Evolutionary conservation across 2,113 vertebrate genomes (phyloP).

Genomic region (Scopus umbretta): DNA sequence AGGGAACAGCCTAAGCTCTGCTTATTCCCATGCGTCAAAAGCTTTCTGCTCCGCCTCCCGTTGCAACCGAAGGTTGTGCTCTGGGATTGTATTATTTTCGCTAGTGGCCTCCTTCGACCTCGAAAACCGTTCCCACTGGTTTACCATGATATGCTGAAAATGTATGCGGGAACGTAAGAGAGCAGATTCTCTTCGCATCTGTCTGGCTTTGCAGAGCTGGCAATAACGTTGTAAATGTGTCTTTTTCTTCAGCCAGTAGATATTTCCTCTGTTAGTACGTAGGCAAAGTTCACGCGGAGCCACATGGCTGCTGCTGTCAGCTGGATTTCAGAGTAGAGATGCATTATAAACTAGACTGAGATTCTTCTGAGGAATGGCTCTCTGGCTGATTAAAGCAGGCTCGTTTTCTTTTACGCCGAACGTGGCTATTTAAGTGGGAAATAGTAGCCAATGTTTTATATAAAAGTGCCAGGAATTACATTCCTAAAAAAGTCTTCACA

Average conservation of each 20-base stretch:
- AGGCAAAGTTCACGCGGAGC: not conserved
- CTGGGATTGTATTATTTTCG: not conserved
- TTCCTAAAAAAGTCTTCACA: not conserved
- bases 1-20: not conserved
- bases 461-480: not conserved
- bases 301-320: not conserved
- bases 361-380: not conserved
- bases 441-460: not conserved
- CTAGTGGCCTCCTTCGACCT: not conserved
- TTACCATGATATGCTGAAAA: not conserved
- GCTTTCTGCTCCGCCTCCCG: not conserved
- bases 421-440: not conserved
- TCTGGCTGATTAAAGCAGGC: not conserved
- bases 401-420: not conserved
- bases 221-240: not conserved
- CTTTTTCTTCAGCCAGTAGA: not conserved
- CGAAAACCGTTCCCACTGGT: not conserved
- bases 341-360: not conserved
- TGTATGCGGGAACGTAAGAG: not conserved
- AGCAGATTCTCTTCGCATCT: not conserved
- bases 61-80: not conserved
- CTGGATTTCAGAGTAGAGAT: not conserved
- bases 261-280: not conserved
- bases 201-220: not conserved
- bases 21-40: not conserved